phyloP scores from a whole-genome alignment of 2,888 invertebrate genomes.

The Ectropis crepuscularia region DNA sequence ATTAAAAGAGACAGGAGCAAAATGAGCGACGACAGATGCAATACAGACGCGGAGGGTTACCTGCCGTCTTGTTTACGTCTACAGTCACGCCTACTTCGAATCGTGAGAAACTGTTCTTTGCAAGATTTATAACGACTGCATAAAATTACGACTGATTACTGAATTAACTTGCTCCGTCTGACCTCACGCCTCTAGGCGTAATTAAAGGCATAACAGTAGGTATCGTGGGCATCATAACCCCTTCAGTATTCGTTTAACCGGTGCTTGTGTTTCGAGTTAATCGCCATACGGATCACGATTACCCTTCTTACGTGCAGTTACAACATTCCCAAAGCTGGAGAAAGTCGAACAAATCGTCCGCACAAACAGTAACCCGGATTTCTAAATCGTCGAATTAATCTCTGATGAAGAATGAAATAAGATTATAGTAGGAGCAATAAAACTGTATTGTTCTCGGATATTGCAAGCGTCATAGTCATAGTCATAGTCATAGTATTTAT shows the following conservation, averaged over 20 bases:
- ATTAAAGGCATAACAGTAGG: conserved; percentile 34
- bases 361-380: conserved; percentile 41
- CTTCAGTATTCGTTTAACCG: conserved; percentile 46
- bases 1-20: conserved; percentile 34
- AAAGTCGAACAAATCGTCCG: conserved; percentile 55
- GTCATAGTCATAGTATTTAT: no score
- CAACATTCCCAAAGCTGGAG: conserved; percentile 64
- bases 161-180: conserved; percentile 27
- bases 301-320: conserved; percentile 64
- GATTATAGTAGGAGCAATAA: conserved; percentile 27
- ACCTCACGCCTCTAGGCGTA: conserved; percentile 34
- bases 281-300: conserved; percentile 65
- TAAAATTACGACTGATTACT: conserved; percentile 36
- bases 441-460: conserved; percentile 31
- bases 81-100: conserved; percentile 29
- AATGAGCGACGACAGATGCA: conserved; percentile 41
- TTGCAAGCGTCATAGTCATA: conserved; percentile 21
- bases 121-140: conserved; percentile 25
- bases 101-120: conserved; percentile 39
- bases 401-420: conserved; percentile 43
- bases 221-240: conserved; percentile 45
- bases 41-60: conserved; percentile 36
- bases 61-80: conserved; percentile 33
- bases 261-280: conserved; percentile 52
- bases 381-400: conserved; percentile 47